Percentiles rank a stretch among this genome's conserved stretches.
These are phyloP conservation scores for Thamnophis elegans DNA, from an alignment of 2,797 vertebrate genomes.

Conservation along the genomic window DNA sequence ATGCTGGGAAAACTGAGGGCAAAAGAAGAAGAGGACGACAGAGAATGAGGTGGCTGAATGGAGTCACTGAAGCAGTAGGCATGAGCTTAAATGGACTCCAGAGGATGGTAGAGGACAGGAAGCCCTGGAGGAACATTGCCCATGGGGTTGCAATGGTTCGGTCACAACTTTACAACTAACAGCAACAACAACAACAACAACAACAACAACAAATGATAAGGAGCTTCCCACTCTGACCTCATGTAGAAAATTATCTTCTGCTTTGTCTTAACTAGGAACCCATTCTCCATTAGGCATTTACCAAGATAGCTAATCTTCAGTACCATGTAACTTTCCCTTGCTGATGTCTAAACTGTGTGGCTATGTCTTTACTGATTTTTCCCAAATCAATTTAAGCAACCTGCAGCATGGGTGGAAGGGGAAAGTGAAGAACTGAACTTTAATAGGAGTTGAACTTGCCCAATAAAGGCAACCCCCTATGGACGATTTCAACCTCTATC, in stretches of 20 bases:
- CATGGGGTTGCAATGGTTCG: too few relatives aligned
- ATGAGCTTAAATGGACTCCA: too few relatives aligned
- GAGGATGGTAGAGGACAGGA: too few relatives aligned
- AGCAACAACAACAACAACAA: too few relatives aligned
- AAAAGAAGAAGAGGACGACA: too few relatives aligned
- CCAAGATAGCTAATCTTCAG: neutral
- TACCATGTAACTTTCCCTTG: neutral
- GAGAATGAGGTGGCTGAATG: too few relatives aligned
- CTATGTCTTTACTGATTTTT: neutral
- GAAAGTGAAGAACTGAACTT: neutral
- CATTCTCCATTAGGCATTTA: neutral
- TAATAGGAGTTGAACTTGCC: neutral
- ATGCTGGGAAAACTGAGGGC: too few relatives aligned
- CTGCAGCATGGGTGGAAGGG: neutral
- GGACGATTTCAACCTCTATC: neutral
- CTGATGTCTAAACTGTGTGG: neutral
- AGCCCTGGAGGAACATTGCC: too few relatives aligned
- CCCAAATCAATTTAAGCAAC: neutral
- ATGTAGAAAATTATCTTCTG: neutral
- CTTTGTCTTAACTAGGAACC: neutral
- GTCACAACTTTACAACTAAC: too few relatives aligned
- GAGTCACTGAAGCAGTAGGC: too few relatives aligned
- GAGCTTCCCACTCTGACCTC: neutral
- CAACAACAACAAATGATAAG: neutral
- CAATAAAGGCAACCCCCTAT: neutral